Percentiles rank a stretch among this genome's conserved stretches.
Evolutionary conservation across 2,888 invertebrate species (phyloP).

Genomic region (Euzophera pinguis): DNA sequence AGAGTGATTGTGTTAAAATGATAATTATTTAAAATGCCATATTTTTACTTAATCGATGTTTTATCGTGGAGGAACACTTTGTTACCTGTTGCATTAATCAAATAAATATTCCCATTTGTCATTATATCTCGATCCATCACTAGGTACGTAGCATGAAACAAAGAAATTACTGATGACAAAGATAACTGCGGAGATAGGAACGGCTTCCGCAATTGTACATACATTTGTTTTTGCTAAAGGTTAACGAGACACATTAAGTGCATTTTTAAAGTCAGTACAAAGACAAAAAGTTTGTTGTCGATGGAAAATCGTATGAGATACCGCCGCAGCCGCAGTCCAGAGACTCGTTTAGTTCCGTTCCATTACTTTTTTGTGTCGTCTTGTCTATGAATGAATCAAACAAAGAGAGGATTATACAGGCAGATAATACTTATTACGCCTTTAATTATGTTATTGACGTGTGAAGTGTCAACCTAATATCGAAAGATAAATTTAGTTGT

Average conservation of each 20-base stretch:
- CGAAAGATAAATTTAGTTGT: no score
- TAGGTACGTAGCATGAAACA: neutral
- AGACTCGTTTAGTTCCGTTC: slow-evolving; percentile 9
- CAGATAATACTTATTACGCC: no score
- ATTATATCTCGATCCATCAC: slow-evolving; percentile 1
- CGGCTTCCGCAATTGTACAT: slow-evolving; percentile 62
- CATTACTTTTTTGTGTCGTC: slow-evolving; percentile 15
- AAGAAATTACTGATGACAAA: slow-evolving; percentile 17
- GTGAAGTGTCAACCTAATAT: no score
- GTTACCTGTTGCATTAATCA: neutral
- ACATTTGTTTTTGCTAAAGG: slow-evolving; percentile 57
- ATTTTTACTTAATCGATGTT: neutral
- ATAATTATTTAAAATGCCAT: neutral
- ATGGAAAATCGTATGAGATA: slow-evolving; percentile 41
- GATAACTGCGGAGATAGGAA: slow-evolving; percentile 31
- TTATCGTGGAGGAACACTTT: neutral
- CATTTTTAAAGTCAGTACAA: slow-evolving; percentile 47
- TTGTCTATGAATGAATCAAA: no score
- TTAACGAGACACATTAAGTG: slow-evolving; percentile 61
- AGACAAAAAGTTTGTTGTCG: slow-evolving; percentile 46
- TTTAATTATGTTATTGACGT: no score
- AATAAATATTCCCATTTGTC: slow-evolving; percentile 10
- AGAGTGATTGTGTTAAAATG: no score
- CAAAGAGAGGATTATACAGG: no score
- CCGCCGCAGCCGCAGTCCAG: slow-evolving; percentile 33